Base-by-base conservation (phyloP, 1,140 invertebrate species). In the Zaprionus taronus region DNA sequence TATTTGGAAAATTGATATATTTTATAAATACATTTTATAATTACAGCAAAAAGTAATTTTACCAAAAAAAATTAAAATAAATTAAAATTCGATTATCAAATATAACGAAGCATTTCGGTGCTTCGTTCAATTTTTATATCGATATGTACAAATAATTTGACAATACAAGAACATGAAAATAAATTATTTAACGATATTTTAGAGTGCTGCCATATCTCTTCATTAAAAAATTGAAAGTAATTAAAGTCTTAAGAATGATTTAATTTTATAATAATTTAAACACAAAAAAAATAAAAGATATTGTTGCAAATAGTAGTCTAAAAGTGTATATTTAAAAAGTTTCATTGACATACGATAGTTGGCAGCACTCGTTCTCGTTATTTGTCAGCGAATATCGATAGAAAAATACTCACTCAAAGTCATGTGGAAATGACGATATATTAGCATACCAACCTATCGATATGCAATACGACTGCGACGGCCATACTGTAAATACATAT, bases 401-500 rank as follows among this genome's bases (percentile, higher is more conserved):
- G 4, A 6, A 6, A 61, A 60, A 58, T 58, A 58, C 57, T 58
- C 36, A 60, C 9, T 12, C 22, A 4, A 14, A 5, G 24, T 17
- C 31, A 62, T 56, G 38, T 67, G 51, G 47, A 9, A 34, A 36
- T 55, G 14, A 34, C 58, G 60, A 51, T 60, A 60, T 55, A 12
- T 20, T 5, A 6, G 12, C 44, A 51, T 66, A 38, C 31, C 41
- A 34, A 7, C 15, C 14, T 72, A 72, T 68, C 71, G 71, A 68
- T 73, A 55, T 4, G 11, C 26, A 62, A 47, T 15, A 61, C 47
- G 56, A 75, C 51, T 71, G 55, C 73, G 73, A 77, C 74, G 60
- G 73, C 74, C 74, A 77, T 77, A 77, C 74, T 77, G 69, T 76
- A 72, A 76, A 76, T 76, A 76, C 68, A 75, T 71, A 75, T 75